Base-by-base conservation (phyloP, 2,113 vertebrate genomes). In the Salvelinus sp. region DNA sequence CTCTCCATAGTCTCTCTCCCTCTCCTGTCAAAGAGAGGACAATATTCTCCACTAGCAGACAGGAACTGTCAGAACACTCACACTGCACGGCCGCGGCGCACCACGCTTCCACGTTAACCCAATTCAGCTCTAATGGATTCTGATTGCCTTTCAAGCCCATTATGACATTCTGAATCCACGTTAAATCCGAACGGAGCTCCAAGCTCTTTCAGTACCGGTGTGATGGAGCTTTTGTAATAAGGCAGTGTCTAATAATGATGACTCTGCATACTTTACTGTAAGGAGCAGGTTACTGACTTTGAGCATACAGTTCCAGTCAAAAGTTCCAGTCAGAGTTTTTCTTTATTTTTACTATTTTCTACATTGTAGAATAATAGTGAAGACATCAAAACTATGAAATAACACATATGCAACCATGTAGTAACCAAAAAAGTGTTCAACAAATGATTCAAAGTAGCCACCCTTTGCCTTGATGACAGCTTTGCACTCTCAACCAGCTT, bases 131-230 rank as follows among this genome's bases (percentile, higher is more conserved):
- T 69, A 22, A 69, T 44, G 30, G 30, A 69, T 79, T 82, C 81
- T 87, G 85, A 90, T 87, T 86, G 87, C 82, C 88, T 91, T 76
- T 82, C 87, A 86, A 82, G 83, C 50, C 87, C 87, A 70, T 70
- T 25, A n/a, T 85, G 89, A 84, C 85, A 66, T 79, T 79, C 81
- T 72, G 76, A 82, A 83, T 80, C 82, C 80, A 74, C 79, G 63
- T 76, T 70, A 80, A 85, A 76, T 63, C 86, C 87, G 85, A 91
- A 85, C 90, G 82, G 88, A 86, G 83, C 76, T 66, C 14, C 14
- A 25, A 78, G 79, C 65, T 82, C 71, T 70, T 48, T 60, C n/a
- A 73, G 76, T 84, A 73, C 63, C 81, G 1, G 14, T 18, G 14
- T 18, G 50, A 54, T 54, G 16, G 50, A 54, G 50, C 16, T 18